phyloP scores from a whole-genome alignment of 2,113 vertebrate species.

The Anarhynchus alexandrinus region DNA sequence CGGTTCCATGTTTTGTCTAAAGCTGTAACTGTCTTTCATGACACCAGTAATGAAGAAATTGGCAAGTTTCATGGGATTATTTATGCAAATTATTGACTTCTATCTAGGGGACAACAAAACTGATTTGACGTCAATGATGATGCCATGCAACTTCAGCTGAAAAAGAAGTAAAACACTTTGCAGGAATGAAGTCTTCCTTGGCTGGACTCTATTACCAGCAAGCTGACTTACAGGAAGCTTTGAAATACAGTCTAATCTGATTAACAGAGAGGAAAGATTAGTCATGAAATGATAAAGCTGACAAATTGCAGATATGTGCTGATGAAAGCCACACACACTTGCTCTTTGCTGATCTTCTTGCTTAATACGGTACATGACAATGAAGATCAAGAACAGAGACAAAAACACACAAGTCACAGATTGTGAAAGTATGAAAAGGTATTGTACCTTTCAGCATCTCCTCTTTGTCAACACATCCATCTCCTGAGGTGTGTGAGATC shows the following conservation, averaged over 20 bases:
- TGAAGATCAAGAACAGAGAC: background rate
- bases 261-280: background rate
- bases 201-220: background rate
- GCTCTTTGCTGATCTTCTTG: background rate
- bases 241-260: slow-evolving; percentile 24
- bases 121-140: background rate
- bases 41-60: background rate
- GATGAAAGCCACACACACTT: background rate
- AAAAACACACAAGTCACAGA: background rate
- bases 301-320: background rate
- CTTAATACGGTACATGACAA: slow-evolving; percentile 1
- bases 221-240: background rate
- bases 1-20: background rate
- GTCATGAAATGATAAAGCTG: background rate
- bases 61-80: background rate
- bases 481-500: background rate
- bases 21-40: background rate
- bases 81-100: background rate
- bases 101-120: background rate
- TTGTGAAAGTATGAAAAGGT: background rate
- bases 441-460: slow-evolving; percentile 8
- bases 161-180: background rate
- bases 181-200: background rate
- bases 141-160: background rate
- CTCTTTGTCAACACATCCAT: slow-evolving; percentile 16